phyloP scores from a whole-genome alignment of 2,888 invertebrate species.

The Notocelia uddmanniana region DNA sequence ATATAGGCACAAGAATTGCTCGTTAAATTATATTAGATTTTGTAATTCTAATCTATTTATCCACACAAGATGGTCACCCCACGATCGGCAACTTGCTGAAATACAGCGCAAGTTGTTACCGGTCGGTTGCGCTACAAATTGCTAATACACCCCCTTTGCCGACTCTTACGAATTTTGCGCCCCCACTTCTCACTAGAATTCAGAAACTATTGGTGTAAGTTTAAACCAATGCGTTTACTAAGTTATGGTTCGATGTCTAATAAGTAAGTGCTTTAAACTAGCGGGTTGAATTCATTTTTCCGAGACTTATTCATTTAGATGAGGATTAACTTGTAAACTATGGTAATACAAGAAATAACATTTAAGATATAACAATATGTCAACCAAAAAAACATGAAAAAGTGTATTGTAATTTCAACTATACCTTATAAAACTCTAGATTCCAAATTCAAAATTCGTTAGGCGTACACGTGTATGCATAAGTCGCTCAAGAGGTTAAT shows the following conservation, averaged over 20 bases:
- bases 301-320: not conserved
- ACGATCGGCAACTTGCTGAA: slow-evolving; percentile 79
- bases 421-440: too few species aligned
- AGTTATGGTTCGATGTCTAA: slow-evolving; percentile 11
- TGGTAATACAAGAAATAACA: not conserved
- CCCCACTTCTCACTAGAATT: slow-evolving; percentile 27
- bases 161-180: slow-evolving; percentile 61
- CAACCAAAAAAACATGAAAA: too few species aligned
- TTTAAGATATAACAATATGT: too few species aligned
- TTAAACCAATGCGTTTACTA: slow-evolving; percentile 21
- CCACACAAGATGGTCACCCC: slow-evolving; percentile 54
- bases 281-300: not conserved
- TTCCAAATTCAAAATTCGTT: too few species aligned
- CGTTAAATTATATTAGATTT: not conserved
- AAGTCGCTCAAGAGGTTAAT: too few species aligned
- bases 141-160: slow-evolving; percentile 69
- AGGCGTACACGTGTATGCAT: too few species aligned
- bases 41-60: not conserved
- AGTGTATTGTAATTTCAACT: too few species aligned
- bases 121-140: slow-evolving; percentile 79
- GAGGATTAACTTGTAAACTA: not conserved
- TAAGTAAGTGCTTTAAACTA: slow-evolving; percentile 8
- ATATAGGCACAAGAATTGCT: too few species aligned
- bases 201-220: slow-evolving; percentile 33
- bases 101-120: slow-evolving; percentile 82